Evolutionary conservation across 2,888 invertebrate species (phyloP), one percentile per base, ranked within the genome.

Genomic region (Cyclophora punctaria): DNA sequence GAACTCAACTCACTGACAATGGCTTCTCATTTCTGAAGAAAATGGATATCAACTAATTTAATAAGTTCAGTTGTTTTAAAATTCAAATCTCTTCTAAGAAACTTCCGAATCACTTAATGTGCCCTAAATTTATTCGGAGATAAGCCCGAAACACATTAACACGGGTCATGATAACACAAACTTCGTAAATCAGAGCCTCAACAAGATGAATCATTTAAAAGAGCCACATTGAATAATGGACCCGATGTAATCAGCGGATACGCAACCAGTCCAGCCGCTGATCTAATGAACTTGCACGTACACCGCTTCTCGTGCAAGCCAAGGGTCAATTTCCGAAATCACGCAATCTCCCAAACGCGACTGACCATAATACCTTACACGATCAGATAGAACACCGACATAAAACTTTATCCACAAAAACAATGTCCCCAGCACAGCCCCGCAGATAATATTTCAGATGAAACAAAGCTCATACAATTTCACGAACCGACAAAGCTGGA

Each of bases 401-500:
- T 43, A 66, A 66, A 62, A 65, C 58, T 63, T 69, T 64, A 69
- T 76, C 73, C 71, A 62, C 68, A 69, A 69, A 71, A 68, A 71
- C 74, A 71, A 67, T 71, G 75, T 71, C 71, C 71, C 63, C 61
- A 65, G 67, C 70, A 67, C 73, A 68, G 71, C 70, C 68, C 70
- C 65, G 63, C 69, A 67, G 72, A 71, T 69, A 72, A 70, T 71
- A 67, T 81, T 81, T 82, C 78, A 83, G 78, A 76, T 75, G 75
- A 76, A 83, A 84, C 82, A 83, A 84, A 83, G 82, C 82, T 78
- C 75, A 75, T 78, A 78, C 80, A 78, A 77, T 74, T 78, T 76
- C 75, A 73, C 78, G 66, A 72, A 75, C 85, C 84, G 83, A 85
- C 86, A 85, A 84, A 84, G 84, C 78, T 65, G 76, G 77, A 80